phyloP scores from a whole-genome alignment of 2,888 invertebrate species.

The Aporophyla nigra region DNA sequence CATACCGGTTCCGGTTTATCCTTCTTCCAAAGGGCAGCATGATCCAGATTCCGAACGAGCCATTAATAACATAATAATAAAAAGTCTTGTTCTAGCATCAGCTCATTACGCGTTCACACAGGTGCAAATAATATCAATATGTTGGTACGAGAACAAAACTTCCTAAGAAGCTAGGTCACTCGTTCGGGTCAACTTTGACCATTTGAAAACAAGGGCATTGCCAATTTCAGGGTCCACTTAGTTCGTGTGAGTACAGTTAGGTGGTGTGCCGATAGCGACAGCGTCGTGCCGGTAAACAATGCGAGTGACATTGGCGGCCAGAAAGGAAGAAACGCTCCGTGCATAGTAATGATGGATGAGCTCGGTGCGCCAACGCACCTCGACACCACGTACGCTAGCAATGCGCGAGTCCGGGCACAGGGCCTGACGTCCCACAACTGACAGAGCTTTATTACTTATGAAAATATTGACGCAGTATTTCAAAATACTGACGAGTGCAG shows the following conservation, averaged over 20 bases:
- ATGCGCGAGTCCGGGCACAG: conserved; percentile 39
- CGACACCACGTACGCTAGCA: conserved; percentile 66
- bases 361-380: conserved; percentile 67
- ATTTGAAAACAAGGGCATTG: conserved; percentile 86
- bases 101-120: conserved; percentile 23
- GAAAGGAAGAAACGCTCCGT: conserved; percentile 86
- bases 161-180: conserved; percentile 71
- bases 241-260: conserved; percentile 85
- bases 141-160: conserved; percentile 33
- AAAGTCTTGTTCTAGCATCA: conserved; percentile 28
- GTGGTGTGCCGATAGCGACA: conserved; percentile 72
- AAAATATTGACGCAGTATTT: too few species aligned
- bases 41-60: conserved; percentile 72
- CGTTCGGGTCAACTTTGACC: conserved; percentile 73
- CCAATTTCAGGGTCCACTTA: conserved; percentile 90
- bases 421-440: conserved; percentile 50
- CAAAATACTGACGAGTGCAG: conserved; percentile 12
- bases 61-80: conserved; percentile 55
- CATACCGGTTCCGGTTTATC: conserved; percentile 81
- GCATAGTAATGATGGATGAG: conserved; percentile 84
- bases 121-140: conserved; percentile 13
- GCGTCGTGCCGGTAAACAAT: conserved; percentile 83
- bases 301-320: conserved; percentile 88
- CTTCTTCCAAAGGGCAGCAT: conserved; percentile 82
- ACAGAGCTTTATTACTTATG: conserved; percentile 42